Percentiles rank a stretch among this genome's conserved stretches.
These are phyloP conservation scores for Adoxophyes honmai DNA, from an alignment of 1,140 invertebrate species.

Conservation along the genomic window DNA sequence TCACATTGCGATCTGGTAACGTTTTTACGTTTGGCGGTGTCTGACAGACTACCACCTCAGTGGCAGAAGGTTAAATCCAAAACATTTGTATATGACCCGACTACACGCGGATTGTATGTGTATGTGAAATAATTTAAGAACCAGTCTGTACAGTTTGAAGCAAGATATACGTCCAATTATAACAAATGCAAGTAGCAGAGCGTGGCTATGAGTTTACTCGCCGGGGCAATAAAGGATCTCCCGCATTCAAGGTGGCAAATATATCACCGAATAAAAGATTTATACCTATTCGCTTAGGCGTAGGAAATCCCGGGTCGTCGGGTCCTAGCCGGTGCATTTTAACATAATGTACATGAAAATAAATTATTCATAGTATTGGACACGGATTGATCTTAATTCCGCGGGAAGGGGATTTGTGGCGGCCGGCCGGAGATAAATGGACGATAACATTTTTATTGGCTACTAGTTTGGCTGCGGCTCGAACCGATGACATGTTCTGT, in stretches of 20 bases:
- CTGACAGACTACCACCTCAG: too few species aligned
- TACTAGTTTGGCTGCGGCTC: slow-evolving; percentile 16
- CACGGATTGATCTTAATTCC: slow-evolving; percentile 34
- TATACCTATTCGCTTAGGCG: background rate
- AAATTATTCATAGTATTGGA: slow-evolving; percentile 35
- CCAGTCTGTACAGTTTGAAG: background rate
- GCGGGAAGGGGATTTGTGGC: slow-evolving; percentile 46
- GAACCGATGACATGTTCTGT: too few species aligned
- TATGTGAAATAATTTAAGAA: slow-evolving; percentile 13
- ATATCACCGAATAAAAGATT: slow-evolving; percentile 15
- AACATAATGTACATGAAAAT: slow-evolving; percentile 19
- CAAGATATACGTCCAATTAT: background rate
- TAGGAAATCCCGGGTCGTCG: background rate
- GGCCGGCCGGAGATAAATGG: slow-evolving; percentile 42
- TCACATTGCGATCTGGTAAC: too few species aligned
- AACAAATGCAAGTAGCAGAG: slow-evolving; percentile 8
- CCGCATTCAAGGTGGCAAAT: background rate
- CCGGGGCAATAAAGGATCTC: background rate
- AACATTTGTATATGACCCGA: too few species aligned
- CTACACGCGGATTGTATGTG: too few species aligned
- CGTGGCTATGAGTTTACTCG: slow-evolving; percentile 3
- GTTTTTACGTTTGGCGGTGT: too few species aligned
- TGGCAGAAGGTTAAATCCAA: too few species aligned
- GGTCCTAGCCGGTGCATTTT: slow-evolving; percentile 4
- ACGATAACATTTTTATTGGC: slow-evolving; percentile 36